Evolutionary conservation across 2,888 invertebrate genomes (phyloP).

Genomic region (Amphipyra tragopoginis): DNA sequence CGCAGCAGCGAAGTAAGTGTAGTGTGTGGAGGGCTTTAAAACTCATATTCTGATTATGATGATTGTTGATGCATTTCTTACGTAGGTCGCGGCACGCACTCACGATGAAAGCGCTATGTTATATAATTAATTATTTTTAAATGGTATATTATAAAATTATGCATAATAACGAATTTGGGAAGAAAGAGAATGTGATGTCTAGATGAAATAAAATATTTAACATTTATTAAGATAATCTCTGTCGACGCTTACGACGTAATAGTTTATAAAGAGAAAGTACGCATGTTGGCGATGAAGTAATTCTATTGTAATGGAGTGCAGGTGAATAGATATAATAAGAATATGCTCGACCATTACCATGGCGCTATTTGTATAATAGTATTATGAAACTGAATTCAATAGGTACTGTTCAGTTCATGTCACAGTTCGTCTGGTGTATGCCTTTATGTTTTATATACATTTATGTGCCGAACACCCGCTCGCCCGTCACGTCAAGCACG

Average conservation of each 20-base stretch:
- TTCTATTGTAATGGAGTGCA: slow-evolving; percentile 19
- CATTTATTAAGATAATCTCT: slow-evolving; percentile 31
- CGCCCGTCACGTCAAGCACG: background rate
- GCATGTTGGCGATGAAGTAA: slow-evolving; percentile 8
- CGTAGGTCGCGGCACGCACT: slow-evolving; percentile 1
- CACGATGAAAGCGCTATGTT: slow-evolving; percentile 5
- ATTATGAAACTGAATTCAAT: background rate
- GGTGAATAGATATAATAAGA: slow-evolving; percentile 26
- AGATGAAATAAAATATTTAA: slow-evolving; percentile 32
- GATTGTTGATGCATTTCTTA: slow-evolving; percentile 31
- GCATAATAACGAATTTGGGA: slow-evolving; percentile 26
- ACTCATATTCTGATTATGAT: background rate
- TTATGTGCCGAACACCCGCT: background rate
- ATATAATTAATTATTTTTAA: slow-evolving; percentile 11
- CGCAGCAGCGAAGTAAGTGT: background rate
- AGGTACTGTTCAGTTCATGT: background rate
- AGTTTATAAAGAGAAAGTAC: slow-evolving; percentile 7
- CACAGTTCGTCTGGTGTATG: background rate
- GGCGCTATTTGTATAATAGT: slow-evolving; percentile 9
- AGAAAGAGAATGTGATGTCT: slow-evolving; percentile 19
- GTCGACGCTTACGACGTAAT: slow-evolving; percentile 17
- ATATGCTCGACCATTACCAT: slow-evolving; percentile 4
- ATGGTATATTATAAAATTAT: slow-evolving; percentile 18
- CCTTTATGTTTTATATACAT: background rate
- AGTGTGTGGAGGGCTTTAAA: background rate